Conservation (phyloP, 2,888 invertebrate species). For the Hemicrepidius hirtus region DNA sequence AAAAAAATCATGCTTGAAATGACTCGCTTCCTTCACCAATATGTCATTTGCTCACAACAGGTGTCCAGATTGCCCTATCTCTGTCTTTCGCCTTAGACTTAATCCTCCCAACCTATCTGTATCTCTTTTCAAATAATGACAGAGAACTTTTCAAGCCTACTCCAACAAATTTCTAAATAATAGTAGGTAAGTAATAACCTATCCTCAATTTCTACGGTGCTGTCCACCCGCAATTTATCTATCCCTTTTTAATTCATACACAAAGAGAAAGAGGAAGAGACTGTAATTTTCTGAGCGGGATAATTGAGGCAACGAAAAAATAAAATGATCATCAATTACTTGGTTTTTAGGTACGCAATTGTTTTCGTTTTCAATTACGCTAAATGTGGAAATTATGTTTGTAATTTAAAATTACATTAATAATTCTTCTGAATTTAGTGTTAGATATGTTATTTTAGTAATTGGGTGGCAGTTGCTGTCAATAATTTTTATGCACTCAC, state of each 20-base stretch:
- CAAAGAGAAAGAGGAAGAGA: slow-evolving; percentile 29
- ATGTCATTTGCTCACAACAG: slow-evolving; percentile 70
- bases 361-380: slow-evolving; percentile 61
- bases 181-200: slow-evolving; percentile 46
- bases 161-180: slow-evolving; percentile 49
- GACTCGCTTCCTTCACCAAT: slow-evolving; percentile 68
- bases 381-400: slow-evolving; percentile 60
- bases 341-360: slow-evolving; percentile 65
- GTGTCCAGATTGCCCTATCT: slow-evolving; percentile 62
- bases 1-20: slow-evolving; percentile 67
- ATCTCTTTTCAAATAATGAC: slow-evolving; percentile 21
- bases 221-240: slow-evolving; percentile 45
- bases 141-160: slow-evolving; percentile 24
- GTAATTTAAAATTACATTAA: slow-evolving; percentile 57
- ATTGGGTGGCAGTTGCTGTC: slow-evolving; percentile 34
- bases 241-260: slow-evolving; percentile 42
- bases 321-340: slow-evolving; percentile 66
- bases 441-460: slow-evolving; percentile 16
- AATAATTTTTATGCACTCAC: slow-evolving; percentile 3
- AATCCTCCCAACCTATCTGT: background rate
- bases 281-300: slow-evolving; percentile 35
- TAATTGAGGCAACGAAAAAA: slow-evolving; percentile 56
- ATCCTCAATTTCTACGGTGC: slow-evolving; percentile 19
- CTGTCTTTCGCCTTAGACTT: slow-evolving; percentile 40
- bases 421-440: slow-evolving; percentile 39